Percentiles rank a stretch among this genome's conserved stretches.
Conservation (phyloP, 2,797 vertebrate genomes). For the Intellagama lesueurii region DNA sequence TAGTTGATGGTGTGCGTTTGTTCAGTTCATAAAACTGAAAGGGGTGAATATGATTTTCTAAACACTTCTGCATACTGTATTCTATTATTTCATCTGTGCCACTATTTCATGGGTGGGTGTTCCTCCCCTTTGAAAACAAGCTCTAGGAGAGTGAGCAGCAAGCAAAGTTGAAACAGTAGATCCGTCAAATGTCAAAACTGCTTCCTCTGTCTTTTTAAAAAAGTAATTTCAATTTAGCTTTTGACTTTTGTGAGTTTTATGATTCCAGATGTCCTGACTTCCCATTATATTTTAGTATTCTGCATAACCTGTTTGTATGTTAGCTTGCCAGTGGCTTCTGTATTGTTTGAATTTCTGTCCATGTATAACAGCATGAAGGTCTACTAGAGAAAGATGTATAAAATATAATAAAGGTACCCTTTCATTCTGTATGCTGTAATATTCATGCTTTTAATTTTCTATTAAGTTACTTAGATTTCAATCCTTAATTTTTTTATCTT, state of each 20-base stretch:
- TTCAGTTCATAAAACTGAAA: neutral
- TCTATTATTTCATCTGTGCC: constrained; percentile 30
- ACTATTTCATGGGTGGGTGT: constrained; percentile 34
- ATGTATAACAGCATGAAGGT: neutral
- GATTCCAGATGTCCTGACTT: neutral
- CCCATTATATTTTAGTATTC: constrained; percentile 29
- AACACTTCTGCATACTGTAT: neutral
- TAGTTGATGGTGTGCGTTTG: constrained; percentile 28
- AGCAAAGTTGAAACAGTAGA: neutral
- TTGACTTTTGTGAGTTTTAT: constrained; percentile 29
- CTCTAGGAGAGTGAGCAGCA: constrained; percentile 17
- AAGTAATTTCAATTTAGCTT: neutral
- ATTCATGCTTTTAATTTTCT: neutral
- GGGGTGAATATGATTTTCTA: neutral
- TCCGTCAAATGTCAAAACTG: constrained; percentile 3
- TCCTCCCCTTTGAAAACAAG: constrained; percentile 32
- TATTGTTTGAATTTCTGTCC: constrained; percentile 12
- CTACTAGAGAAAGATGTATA: neutral
- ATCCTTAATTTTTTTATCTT: neutral
- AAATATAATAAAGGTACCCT: neutral
- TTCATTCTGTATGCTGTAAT: neutral
- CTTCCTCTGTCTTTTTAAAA: constrained; percentile 10
- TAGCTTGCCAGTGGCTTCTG: constrained; percentile 13
- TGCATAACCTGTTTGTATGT: constrained; percentile 41
- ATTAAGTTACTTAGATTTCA: neutral